Percentiles rank a stretch among this genome's conserved stretches.
phyloP scores from a whole-genome alignment of 2,113 vertebrate species.

The Marmota monax region DNA sequence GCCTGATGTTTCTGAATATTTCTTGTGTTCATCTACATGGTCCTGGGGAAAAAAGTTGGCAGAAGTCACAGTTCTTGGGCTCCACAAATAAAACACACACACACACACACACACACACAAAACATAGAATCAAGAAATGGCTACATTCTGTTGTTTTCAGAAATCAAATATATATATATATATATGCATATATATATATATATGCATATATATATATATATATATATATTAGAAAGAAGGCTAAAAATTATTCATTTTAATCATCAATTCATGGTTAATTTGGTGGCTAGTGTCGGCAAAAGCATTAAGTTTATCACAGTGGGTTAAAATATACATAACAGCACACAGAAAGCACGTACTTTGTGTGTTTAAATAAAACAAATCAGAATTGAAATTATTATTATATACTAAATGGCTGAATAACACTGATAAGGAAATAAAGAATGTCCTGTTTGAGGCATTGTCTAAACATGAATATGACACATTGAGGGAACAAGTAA shows the following conservation, averaged over 20 bases:
- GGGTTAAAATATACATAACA: background rate
- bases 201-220: no score
- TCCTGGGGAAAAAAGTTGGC: background rate
- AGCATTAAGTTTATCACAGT: background rate
- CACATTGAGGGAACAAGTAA: slow-evolving; percentile 49
- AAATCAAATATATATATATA: background rate
- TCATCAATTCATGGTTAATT: slow-evolving; percentile 13
- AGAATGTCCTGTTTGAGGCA: background rate
- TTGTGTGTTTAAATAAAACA: slow-evolving; percentile 19
- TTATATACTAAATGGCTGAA: background rate
- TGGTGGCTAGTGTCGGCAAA: background rate
- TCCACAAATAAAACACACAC: background rate
- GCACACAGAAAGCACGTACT: background rate
- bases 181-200: no score
- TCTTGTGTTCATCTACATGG: background rate
- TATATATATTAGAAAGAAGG: background rate
- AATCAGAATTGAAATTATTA: slow-evolving; percentile 37
- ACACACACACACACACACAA: background rate
- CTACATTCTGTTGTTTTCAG: background rate
- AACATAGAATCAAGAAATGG: background rate
- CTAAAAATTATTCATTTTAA: background rate
- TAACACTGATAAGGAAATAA: background rate
- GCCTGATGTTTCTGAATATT: background rate
- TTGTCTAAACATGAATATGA: background rate
- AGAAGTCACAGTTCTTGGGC: background rate